Evolutionary conservation across 2,888 invertebrate genomes (phyloP), one percentile per base, ranked within the genome.

Genomic region (Geotrupes spiniger): DNA sequence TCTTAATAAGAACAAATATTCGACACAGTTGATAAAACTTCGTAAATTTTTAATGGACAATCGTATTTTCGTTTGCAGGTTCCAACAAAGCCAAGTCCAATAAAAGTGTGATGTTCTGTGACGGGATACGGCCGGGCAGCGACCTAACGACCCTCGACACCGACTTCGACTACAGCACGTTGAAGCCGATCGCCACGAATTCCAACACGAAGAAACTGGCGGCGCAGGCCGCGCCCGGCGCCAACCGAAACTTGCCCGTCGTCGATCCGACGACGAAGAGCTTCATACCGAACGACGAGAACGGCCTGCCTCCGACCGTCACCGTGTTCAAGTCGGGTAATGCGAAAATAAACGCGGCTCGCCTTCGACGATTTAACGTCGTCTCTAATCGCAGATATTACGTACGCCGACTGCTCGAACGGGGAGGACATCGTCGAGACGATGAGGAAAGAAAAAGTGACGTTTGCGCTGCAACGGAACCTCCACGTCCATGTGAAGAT

Each of bases 41-140:
- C n/a, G n/a, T n/a, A n/a, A n/a, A n/a, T n/a, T n/a, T n/a, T n/a
- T n/a, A n/a, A n/a, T n/a, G n/a, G n/a, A n/a, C n/a, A n/a, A n/a
- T n/a, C n/a, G n/a, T n/a, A n/a, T n/a, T n/a, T n/a, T n/a, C n/a
- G n/a, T 33, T 31, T 45, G 66, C 68, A 63, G 77, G 77, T 44
- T 74, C 74, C 52, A 62, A 71, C 59, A 76, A 77, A 58, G 62
- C 62, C 0, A 74, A 78, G 41, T 84, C 78, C 62, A 83, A 78
- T 58, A 88, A 83, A 75, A 87, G 82, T 59, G 92, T 92, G 37
- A 90, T 91, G 82, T 92, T 92, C 69, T 90, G 89, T 63, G 92
- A 92, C 73, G 92, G 92, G 55, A 90, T 92, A 64, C 78, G 89
- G 49, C 92, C 92, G 27, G 89, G 92, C 54, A 90, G 90, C 64